Conservation (phyloP, 1,140 invertebrate genomes). For the Parasteatoda tepidariorum region DNA sequence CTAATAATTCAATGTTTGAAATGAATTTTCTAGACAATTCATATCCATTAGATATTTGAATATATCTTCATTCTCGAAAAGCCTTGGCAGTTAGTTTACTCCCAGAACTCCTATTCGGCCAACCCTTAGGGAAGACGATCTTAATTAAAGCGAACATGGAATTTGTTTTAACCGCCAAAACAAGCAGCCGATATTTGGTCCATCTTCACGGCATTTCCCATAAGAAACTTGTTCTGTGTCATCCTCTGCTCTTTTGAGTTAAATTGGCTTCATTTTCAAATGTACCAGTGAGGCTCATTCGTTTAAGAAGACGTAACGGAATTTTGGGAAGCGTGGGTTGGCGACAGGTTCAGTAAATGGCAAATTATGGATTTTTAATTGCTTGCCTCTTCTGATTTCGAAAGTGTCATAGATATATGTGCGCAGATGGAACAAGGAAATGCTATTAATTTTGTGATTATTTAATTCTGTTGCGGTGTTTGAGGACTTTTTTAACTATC, state of each 20-base stretch:
- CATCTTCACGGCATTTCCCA: slow-evolving; percentile 19
- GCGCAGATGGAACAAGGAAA: too few relatives aligned
- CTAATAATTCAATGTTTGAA: too few relatives aligned
- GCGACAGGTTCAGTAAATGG: neutral
- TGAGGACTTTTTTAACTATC: too few relatives aligned
- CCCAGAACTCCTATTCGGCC: too few relatives aligned
- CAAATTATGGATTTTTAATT: slow-evolving; percentile 31
- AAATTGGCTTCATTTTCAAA: neutral
- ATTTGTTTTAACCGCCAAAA: slow-evolving; percentile 41
- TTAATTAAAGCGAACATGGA: slow-evolving; percentile 43
- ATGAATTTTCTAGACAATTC: too few relatives aligned
- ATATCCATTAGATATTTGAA: too few relatives aligned
- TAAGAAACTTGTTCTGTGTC: neutral
- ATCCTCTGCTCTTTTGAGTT: neutral
- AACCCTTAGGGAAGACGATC: neutral
- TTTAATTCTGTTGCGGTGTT: too few relatives aligned
- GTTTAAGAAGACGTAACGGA: neutral
- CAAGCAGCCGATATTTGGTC: slow-evolving; percentile 1
- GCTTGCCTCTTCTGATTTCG: neutral
- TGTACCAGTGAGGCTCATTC: neutral
- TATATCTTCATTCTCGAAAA: too few relatives aligned
- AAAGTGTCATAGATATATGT: neutral
- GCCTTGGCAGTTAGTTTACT: too few relatives aligned
- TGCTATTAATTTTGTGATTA: too few relatives aligned
- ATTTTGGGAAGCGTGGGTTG: slow-evolving; percentile 1